Base-by-base conservation (phyloP, 2,797 vertebrate species). In the Oryzias sinensis region DNA sequence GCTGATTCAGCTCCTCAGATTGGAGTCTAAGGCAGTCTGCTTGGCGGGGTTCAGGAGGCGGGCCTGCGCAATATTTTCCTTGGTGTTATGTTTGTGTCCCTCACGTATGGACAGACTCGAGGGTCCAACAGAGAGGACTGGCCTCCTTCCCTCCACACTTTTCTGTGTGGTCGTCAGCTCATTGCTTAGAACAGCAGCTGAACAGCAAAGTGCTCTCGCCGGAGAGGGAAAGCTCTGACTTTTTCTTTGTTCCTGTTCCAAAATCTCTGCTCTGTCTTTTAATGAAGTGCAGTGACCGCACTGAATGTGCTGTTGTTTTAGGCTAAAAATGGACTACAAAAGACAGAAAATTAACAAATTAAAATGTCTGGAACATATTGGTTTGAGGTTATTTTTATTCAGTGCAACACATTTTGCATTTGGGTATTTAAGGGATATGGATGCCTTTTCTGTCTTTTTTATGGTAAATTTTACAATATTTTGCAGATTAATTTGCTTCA, bases 31-130 rank as follows among this genome's bases (percentile, higher is more conserved):
- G 59, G 63, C 3, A 46, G 46, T 24, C 0, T 25, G 60, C 42
- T 65, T 76, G 72, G 70, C 68, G 58, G 57, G 64, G 63, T 65
- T 80, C 58, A 79, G 45, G 56, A 77, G 82, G 49, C 71, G 66
- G 56, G 59, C 69, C 86, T 82, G 60, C 65, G 50, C 82, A 84
- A 86, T 72, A 73, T 81, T 82, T 82, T 84, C 79, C 83, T 83
- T 65, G 71, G 53, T 43, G 64, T 87, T 82, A 72, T 64, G 66
- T 90, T 84, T 72, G 66, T 58, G 74, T 84, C 68, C 68, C 67
- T 83, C 81, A 82, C 70, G 76, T 65, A 53, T 27, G 37, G 56
- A 64, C 64, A 53, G 67, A 43, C 62, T 49, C 51, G 27, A 2
- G 64, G 59, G 74, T 53, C 78, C 53, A 62, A 53, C 40, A 48